Base-by-base conservation (phyloP, 1,140 invertebrate species). In the Pentalonia nigronervosa region DNA sequence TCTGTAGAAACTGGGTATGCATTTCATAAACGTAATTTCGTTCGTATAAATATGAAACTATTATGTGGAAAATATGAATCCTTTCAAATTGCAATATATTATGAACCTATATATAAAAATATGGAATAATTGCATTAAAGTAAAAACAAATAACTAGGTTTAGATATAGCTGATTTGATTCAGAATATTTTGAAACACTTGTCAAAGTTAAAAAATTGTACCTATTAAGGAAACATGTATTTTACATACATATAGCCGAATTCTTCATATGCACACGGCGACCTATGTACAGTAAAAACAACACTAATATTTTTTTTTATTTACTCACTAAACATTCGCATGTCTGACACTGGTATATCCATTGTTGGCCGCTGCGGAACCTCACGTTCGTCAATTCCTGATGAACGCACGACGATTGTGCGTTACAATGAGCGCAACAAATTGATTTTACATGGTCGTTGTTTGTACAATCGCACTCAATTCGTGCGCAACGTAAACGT, bases 331-430 rank as follows among this genome's bases (percentile, higher is more conserved):
- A 95, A 96, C 98, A 98, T 96, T 98, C 98, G 96, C 98, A 98
- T 93, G 97, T 98, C 96, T 98, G 97, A 95, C 98, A 98, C 95
- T 98, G 97, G 95, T 98, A 98, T 93, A 98, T 97, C 98, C 98
- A 98, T 94, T 96, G 96, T 95, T 98, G 97, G 56, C 98, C 98
- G 95, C 97, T 97, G 94, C 96, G 96, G 95, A 97, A 97, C 94
- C 96, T 96, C 93, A 97, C 96, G 94, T 97, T 96, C 94, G 96
- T 96, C 94, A 97, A 96, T 94, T 98, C 97, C 95, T 98, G 97
- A 95, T 98, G 97, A 67, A 95, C 96, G 95, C 97, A 98, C 91
- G 96, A 96, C 94, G 96, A 96, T 60, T 96, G 96, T 7, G 96
- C 95, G 95, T 97, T 96, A 95, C 97, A 98, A 95, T 98, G 97